A percentile compares a stretch with the other conserved stretches of the same genome.
These are phyloP conservation scores for Clarias platycephalus DNA, from an alignment of 2,797 vertebrate genomes.

Conservation along the genomic window DNA sequence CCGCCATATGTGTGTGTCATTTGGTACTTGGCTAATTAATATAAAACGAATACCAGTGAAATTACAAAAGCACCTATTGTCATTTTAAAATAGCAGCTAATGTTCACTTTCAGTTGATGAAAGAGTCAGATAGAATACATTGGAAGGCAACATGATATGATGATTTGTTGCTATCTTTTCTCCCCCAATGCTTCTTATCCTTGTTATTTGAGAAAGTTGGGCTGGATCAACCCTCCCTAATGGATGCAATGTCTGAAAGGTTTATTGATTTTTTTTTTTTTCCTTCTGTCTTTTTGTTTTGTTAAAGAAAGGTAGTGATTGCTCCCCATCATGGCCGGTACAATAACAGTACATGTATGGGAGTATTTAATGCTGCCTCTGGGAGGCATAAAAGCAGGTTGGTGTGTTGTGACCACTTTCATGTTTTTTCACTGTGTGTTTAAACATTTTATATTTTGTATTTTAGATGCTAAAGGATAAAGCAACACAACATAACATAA, in stretches of 20 bases:
- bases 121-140: slow-evolving; percentile 39
- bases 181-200: slow-evolving; percentile 44
- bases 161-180: slow-evolving; percentile 40
- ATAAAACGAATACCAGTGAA: neutral
- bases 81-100: slow-evolving; percentile 19
- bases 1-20: no score
- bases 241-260: slow-evolving; percentile 59
- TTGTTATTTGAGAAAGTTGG: slow-evolving; percentile 63
- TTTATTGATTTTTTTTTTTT: slow-evolving; percentile 63
- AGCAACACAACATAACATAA: neutral
- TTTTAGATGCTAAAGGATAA: no score
- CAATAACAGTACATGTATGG: slow-evolving; percentile 38
- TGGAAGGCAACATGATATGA: slow-evolving; percentile 44
- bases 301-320: slow-evolving; percentile 58
- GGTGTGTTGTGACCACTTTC: slow-evolving; percentile 21
- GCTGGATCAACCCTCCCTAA: slow-evolving; percentile 60
- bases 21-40: no score
- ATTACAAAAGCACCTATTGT: neutral
- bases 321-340: slow-evolving; percentile 41
- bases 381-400: slow-evolving; percentile 25
- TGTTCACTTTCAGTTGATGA: slow-evolving; percentile 40
- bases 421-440: slow-evolving; percentile 2
- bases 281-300: slow-evolving; percentile 53
- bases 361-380: slow-evolving; percentile 26
- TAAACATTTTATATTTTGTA: no score